A percentile compares a stretch with the other conserved stretches of the same genome.
Conservation (phyloP, 2,888 invertebrate genomes). For the Microctonus aethiopoides region DNA sequence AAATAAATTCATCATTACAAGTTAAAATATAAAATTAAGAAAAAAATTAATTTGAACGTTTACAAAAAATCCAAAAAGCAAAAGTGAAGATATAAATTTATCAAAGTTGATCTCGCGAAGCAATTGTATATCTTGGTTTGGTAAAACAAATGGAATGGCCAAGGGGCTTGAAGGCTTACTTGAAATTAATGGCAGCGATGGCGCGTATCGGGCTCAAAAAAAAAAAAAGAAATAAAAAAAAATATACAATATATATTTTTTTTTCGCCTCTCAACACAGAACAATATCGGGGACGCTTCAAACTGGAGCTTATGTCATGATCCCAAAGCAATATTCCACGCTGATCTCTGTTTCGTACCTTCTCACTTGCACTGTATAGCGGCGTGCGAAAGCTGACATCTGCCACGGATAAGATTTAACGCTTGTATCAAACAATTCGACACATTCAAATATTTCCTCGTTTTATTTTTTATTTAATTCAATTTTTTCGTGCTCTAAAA, state of each 20-base stretch:
- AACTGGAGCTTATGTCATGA: conserved; percentile 32
- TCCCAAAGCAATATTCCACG: conserved; percentile 26
- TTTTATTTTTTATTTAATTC: not conserved
- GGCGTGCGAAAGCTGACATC: conserved; percentile 20
- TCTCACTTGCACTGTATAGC: conserved; percentile 10
- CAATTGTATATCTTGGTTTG: not conserved
- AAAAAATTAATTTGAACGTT: not conserved
- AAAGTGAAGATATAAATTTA: not conserved
- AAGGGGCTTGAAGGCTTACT: not conserved
- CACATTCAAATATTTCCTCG: not conserved
- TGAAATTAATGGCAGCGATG: conserved; percentile 7
- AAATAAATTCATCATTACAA: too few relatives aligned
- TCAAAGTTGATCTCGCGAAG: not conserved
- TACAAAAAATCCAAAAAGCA: not conserved
- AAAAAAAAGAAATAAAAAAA: not conserved
- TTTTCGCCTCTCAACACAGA: not conserved
- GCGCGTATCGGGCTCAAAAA: not conserved
- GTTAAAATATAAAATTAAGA: too few relatives aligned
- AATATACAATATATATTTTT: not conserved
- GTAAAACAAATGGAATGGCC: not conserved
- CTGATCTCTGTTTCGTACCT: conserved; percentile 31
- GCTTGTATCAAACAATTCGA: not conserved
- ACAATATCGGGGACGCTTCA: conserved; percentile 13
- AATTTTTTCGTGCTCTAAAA: too few relatives aligned
- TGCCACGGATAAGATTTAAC: conserved; percentile 13